Evolutionary conservation across 1,140 invertebrate genomes (phyloP).

Genomic region (Coptotermes formosanus): DNA sequence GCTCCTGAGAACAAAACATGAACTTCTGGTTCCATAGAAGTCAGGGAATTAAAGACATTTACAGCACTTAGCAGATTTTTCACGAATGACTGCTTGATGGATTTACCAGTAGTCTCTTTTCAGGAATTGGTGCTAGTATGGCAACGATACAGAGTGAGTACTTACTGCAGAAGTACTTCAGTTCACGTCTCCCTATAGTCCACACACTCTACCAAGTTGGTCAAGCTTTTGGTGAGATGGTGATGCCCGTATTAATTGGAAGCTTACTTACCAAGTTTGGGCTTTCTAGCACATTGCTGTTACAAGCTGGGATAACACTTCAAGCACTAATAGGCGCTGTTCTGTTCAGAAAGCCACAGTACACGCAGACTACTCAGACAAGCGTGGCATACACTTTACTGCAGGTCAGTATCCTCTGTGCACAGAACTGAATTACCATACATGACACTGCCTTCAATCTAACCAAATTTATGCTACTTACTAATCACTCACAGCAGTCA

Average conservation of each 20-base stretch:
- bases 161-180: conserved; percentile 42
- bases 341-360: conserved; percentile 38
- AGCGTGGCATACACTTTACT: too few species aligned
- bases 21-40: too few species aligned
- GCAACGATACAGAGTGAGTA: conserved; percentile 43
- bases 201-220: conserved; percentile 42
- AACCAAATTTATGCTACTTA: too few species aligned
- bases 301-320: conserved; percentile 42
- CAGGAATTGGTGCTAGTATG: conserved; percentile 47
- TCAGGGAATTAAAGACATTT: too few species aligned
- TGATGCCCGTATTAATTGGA: conserved; percentile 41
- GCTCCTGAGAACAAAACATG: too few species aligned
- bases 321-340: conserved; percentile 42
- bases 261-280: conserved; percentile 38
- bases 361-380: conserved; percentile 27
- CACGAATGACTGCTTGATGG: too few species aligned
- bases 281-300: conserved; percentile 40
- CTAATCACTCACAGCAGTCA: too few species aligned
- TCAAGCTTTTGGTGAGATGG: conserved; percentile 39
- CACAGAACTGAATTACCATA: too few species aligned
- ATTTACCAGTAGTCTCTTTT: conserved; percentile 40
- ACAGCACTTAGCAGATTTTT: too few species aligned
- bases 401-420: not conserved
- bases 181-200: conserved; percentile 39
- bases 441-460: too few species aligned